These are phyloP conservation scores for Basileuterus tristriatus DNA, from an alignment of 2,797 vertebrate species.

Conservation along the genomic window DNA sequence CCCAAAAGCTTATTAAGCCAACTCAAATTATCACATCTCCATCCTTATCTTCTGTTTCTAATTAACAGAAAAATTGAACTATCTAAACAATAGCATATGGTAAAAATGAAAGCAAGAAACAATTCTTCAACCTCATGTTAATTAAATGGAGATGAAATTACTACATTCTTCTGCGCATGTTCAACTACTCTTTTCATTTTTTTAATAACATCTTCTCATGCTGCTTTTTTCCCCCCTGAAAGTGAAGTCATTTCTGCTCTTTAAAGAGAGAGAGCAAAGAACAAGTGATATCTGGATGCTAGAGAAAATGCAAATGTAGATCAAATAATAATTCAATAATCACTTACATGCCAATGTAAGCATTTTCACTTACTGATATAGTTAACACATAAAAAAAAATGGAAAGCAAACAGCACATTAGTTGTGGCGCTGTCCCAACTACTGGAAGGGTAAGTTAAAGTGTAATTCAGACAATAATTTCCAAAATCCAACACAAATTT, in stretches of 20 bases:
- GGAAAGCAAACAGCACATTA: not conserved
- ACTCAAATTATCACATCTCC: conserved; percentile 34
- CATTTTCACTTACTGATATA: not conserved
- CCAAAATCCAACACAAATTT: not conserved
- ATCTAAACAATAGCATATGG: conserved; percentile 21
- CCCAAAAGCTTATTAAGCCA: conserved; percentile 36
- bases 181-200: not conserved
- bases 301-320: not conserved
- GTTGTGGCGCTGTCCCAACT: not conserved
- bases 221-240: not conserved
- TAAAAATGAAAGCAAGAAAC: conserved; percentile 10
- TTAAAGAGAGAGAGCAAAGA: conserved; percentile 2
- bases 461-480: not conserved
- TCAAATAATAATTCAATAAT: not conserved
- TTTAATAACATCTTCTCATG: not conserved
- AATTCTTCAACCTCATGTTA: conserved; percentile 13
- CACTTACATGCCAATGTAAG: not conserved
- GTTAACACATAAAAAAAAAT: not conserved
- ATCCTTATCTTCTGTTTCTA: conserved; percentile 42
- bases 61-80: conserved; percentile 38
- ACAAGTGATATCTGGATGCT: not conserved
- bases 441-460: not conserved
- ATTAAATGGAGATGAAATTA: conserved; percentile 38
- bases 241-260: not conserved
- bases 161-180: not conserved